Evolutionary conservation across 1,140 invertebrate species (phyloP).

Genomic region (Eciton burchellii): DNA sequence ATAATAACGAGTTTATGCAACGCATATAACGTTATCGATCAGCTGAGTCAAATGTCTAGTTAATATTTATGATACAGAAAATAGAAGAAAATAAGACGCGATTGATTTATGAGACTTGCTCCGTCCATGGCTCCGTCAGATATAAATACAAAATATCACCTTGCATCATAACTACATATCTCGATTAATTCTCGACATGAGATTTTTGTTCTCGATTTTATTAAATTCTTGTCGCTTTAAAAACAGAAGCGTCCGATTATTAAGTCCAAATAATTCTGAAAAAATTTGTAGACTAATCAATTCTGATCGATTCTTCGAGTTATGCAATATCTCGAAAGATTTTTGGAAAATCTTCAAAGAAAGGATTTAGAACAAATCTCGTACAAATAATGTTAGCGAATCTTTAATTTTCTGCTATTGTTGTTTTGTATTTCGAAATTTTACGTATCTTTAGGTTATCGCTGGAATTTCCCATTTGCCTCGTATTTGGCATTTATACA

Average conservation of each 20-base stretch:
- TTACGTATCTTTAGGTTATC: neutral
- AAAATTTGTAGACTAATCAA: no score
- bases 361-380: neutral
- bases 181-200: neutral
- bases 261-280: neutral
- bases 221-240: neutral
- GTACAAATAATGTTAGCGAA: neutral
- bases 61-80: neutral
- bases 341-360: neutral
- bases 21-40: neutral
- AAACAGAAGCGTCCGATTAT: neutral
- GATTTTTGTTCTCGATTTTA: neutral
- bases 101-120: neutral
- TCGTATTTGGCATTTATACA: neutral
- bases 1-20: neutral
- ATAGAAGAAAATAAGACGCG: neutral
- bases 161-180: neutral
- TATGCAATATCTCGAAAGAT: no score
- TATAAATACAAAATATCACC: neutral
- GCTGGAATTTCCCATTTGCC: neutral
- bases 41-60: neutral
- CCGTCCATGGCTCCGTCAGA: neutral
- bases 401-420: neutral
- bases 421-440: slow-evolving; percentile 3
- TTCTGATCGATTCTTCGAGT: no score